A percentile compares a stretch with the other conserved stretches of the same genome.
Conservation (phyloP, 2,888 invertebrate genomes). For the Hydrotaea diabolus region DNA sequence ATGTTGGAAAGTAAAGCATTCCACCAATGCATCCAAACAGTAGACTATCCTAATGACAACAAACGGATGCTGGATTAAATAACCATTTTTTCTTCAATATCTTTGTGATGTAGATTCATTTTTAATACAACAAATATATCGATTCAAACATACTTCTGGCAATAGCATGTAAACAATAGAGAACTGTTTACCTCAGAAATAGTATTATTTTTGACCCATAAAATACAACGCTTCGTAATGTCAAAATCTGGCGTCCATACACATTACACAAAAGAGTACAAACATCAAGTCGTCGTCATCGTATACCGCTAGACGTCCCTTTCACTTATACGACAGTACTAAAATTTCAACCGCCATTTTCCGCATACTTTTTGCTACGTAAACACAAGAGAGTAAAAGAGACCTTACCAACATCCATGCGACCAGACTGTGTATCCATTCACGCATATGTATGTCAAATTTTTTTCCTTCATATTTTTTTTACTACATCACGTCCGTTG, state of each 20-base stretch:
- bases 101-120: no score
- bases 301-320: constrained; percentile 14
- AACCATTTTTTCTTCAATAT: no score
- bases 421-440: constrained; percentile 46
- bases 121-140: no score
- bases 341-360: constrained; percentile 59
- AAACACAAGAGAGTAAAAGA: constrained; percentile 48
- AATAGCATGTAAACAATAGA: constrained; percentile 14
- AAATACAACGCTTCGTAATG: constrained; percentile 59
- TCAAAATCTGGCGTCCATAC: constrained; percentile 40
- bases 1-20: no score
- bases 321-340: constrained; percentile 48
- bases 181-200: background rate
- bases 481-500: constrained; percentile 65
- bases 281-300: background rate
- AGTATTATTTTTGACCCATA: constrained; percentile 55
- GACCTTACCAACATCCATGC: background rate
- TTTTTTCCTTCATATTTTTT: constrained; percentile 35
- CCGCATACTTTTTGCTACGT: background rate
- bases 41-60: no score
- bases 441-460: constrained; percentile 59
- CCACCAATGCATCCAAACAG: no score
- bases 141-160: no score
- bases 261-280: constrained; percentile 42
- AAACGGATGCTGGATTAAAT: no score